Evolutionary conservation across 2,797 vertebrate genomes (phyloP).

Genomic region (Masticophis lateralis): DNA sequence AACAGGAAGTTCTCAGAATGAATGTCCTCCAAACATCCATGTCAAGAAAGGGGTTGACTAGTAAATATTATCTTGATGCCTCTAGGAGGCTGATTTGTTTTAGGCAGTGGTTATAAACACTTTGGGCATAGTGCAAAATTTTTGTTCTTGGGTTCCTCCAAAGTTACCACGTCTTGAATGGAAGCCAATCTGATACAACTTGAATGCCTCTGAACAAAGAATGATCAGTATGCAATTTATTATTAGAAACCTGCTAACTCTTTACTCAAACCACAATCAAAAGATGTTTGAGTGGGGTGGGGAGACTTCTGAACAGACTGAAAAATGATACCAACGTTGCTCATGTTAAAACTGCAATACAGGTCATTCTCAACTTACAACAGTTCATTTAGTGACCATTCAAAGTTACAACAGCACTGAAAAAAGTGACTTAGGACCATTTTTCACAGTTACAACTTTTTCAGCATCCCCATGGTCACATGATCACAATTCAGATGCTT

Average conservation of each 20-base stretch:
- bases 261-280: slow-evolving; percentile 40
- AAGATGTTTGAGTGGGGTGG: slow-evolving; percentile 44
- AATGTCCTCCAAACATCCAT: background rate
- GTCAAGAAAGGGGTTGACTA: background rate
- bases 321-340: slow-evolving; percentile 21
- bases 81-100: slow-evolving; percentile 3
- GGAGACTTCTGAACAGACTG: slow-evolving; percentile 16
- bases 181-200: slow-evolving; percentile 61
- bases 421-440: background rate
- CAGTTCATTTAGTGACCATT: background rate
- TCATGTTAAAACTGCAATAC: background rate
- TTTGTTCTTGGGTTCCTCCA: slow-evolving; percentile 42
- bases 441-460: background rate
- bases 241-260: slow-evolving; percentile 54
- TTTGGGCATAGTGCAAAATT: slow-evolving; percentile 31
- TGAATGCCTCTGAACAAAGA: slow-evolving; percentile 48
- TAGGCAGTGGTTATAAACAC: slow-evolving; percentile 13
- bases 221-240: slow-evolving; percentile 49
- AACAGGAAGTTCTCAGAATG: background rate
- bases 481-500: background rate
- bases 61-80: slow-evolving; percentile 35
- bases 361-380: background rate
- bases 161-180: slow-evolving; percentile 44
- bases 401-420: background rate
- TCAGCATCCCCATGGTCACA: background rate